phyloP scores from a whole-genome alignment of 2,888 invertebrate genomes.

The Drosophila monieri region DNA sequence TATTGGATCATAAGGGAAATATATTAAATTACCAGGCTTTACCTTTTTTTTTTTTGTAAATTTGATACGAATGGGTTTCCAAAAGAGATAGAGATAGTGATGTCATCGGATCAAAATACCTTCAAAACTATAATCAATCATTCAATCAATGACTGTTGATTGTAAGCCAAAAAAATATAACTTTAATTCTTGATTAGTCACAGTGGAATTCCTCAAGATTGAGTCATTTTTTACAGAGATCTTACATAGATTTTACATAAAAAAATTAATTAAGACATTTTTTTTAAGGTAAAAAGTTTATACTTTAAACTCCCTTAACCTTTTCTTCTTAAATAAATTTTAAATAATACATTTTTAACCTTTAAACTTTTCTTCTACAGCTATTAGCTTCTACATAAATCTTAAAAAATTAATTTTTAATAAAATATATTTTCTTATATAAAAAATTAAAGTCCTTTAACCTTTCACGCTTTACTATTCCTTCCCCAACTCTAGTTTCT shows the following conservation, averaged over 20 bases:
- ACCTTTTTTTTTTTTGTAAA: no score
- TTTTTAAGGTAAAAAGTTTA: no score
- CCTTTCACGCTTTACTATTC: slow-evolving; percentile 17
- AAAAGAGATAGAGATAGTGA: neutral
- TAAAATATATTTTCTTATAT: no score
- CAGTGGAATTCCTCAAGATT: neutral
- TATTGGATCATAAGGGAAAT: neutral
- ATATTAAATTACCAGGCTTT: neutral
- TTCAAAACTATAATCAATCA: slow-evolving; percentile 1
- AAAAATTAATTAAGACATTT: no score
- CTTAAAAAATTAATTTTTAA: no score
- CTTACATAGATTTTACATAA: no score
- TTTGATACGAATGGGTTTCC: neutral
- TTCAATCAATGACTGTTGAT: slow-evolving; percentile 8
- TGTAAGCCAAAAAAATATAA: neutral
- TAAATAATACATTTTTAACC: no score
- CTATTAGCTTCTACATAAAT: no score
- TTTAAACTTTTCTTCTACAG: no score
- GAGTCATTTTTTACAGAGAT: neutral
- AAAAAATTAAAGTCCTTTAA: slow-evolving; percentile 39
- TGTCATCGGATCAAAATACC: slow-evolving; percentile 13
- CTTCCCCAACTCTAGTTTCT: slow-evolving; percentile 9
- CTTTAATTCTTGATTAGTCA: slow-evolving; percentile 1
- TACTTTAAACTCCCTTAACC: no score
- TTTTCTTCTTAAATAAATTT: no score